A percentile compares a stretch with the other conserved stretches of the same genome.
Conservation (phyloP, 2,113 vertebrate genomes). For the Podocnemis expansa region DNA sequence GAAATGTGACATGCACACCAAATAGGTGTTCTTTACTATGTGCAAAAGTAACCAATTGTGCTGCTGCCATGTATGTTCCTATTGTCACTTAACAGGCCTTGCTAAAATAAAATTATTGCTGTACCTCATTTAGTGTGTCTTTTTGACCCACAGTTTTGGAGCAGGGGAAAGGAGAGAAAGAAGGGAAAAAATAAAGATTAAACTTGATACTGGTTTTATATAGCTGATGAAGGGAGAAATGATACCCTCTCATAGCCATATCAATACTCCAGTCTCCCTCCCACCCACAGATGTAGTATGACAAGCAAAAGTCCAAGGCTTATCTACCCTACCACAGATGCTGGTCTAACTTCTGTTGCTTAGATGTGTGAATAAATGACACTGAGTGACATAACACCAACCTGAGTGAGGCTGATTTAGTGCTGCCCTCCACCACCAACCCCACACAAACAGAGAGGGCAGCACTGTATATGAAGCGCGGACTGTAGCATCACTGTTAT, state of each 20-base stretch:
- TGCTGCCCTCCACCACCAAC: too few species aligned
- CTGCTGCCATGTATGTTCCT: background rate
- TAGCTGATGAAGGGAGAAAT: conserved; percentile 3
- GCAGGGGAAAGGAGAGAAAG: background rate
- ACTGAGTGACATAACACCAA: background rate
- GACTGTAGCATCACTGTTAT: too few species aligned
- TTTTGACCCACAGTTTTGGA: background rate
- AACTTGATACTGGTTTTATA: background rate
- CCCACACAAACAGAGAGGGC: too few species aligned
- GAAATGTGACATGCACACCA: background rate
- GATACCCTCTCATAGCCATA: conserved; percentile 4
- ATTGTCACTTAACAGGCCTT: background rate
- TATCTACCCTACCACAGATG: background rate
- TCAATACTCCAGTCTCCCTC: background rate
- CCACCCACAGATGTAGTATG: background rate
- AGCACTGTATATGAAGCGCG: too few species aligned
- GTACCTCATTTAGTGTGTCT: conserved; percentile 22
- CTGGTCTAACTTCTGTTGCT: background rate
- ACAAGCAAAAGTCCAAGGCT: background rate
- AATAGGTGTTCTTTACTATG: background rate
- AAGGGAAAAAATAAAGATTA: background rate
- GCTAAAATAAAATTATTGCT: background rate
- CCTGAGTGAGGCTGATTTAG: background rate
- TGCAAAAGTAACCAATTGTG: conserved; percentile 27
- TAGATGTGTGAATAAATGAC: background rate